These are phyloP conservation scores for Eleutherodactylus coqui DNA, from an alignment of 2,797 vertebrate species.

Conservation along the genomic window DNA sequence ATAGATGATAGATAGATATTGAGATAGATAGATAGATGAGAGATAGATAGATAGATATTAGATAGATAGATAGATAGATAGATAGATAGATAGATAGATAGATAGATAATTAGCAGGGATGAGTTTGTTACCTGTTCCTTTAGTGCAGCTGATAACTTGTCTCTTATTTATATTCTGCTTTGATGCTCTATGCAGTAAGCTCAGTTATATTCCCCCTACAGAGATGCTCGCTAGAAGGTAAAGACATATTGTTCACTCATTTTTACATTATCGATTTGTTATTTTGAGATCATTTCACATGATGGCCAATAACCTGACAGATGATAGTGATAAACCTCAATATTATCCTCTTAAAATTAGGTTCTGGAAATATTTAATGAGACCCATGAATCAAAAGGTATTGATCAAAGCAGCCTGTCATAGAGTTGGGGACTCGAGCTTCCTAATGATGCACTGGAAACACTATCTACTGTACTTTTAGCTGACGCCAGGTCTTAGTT, in stretches of 20 bases:
- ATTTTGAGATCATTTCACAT: constrained; percentile 45
- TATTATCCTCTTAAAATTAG: constrained; percentile 45
- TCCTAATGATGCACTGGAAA: constrained; percentile 5
- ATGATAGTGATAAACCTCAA: constrained; percentile 50
- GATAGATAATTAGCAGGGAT: neutral
- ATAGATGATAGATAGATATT: neutral
- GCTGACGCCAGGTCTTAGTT: neutral
- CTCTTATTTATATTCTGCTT: constrained; percentile 26
- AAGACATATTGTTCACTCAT: constrained; percentile 21
- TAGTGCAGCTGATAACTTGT: neutral
- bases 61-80: constrained; percentile 4
- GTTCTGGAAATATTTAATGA: constrained; percentile 53
- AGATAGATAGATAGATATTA: neutral
- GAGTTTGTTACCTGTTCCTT: neutral
- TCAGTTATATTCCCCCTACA: neutral
- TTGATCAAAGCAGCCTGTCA: constrained; percentile 39
- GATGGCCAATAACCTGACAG: constrained; percentile 4
- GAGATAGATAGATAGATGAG: neutral
- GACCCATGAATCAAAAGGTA: constrained; percentile 49
- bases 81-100: neutral
- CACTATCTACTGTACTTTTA: neutral
- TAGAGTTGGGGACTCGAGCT: constrained; percentile 17
- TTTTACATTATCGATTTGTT: constrained; percentile 41
- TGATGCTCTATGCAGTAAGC: constrained; percentile 11
- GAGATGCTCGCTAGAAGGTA: neutral